These are phyloP conservation scores for Troides helena DNA, from an alignment of 2,888 invertebrate genomes.

Conservation along the genomic window DNA sequence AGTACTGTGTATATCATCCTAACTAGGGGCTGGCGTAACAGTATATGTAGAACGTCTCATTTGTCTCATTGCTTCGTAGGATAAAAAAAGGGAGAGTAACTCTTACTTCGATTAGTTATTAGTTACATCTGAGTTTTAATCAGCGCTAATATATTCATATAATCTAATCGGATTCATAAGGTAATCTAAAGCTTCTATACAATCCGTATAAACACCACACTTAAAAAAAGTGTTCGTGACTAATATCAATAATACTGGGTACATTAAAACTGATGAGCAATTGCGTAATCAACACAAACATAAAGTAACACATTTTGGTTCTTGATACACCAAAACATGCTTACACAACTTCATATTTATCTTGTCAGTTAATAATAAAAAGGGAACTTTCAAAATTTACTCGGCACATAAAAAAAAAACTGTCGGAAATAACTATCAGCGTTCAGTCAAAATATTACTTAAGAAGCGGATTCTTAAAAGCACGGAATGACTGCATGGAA, in stretches of 20 bases:
- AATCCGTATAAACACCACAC: neutral
- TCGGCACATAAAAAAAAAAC: constrained; percentile 25
- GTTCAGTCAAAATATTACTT: constrained; percentile 25
- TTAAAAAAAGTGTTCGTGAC: no score
- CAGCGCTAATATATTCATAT: no score
- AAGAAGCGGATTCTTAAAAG: constrained; percentile 29
- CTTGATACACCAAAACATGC: neutral
- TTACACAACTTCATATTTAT: constrained; percentile 2
- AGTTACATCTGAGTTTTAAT: no score
- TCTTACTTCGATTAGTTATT: no score
- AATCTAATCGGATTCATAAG: no score
- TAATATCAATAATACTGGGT: neutral
- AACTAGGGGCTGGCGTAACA: no score
- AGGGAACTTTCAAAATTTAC: constrained; percentile 19
- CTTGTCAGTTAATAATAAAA: constrained; percentile 14
- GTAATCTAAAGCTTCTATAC: neutral
- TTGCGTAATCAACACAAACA: neutral
- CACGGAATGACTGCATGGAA: constrained; percentile 21
- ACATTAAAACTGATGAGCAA: neutral
- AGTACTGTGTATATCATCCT: no score
- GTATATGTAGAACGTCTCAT: no score
- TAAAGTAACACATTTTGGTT: neutral
- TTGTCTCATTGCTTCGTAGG: no score
- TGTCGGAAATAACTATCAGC: constrained; percentile 25
- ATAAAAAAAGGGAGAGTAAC: no score